Evolutionary conservation across 2,113 vertebrate genomes (phyloP), one percentile per base, ranked within the genome.

Genomic region (Amazona guildingii): DNA sequence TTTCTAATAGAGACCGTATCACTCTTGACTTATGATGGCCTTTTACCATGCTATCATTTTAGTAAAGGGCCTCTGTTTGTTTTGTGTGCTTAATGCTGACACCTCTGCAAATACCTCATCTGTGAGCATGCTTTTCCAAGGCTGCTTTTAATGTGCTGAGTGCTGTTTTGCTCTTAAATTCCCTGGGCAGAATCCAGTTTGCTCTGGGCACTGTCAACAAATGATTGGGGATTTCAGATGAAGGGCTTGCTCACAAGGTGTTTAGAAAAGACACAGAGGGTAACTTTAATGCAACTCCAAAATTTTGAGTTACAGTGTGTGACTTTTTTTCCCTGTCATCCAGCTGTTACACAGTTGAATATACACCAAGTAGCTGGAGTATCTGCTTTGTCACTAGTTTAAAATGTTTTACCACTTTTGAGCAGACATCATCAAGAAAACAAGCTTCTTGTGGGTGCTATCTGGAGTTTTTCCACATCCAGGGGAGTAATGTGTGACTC

Each of bases 151-250:
- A 51, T 51, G 64, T 81, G 46, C 69, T 61, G 61, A 63, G 76
- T 86, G 77, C 43, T 88, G 27, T 91, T 97, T 86, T 92, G 80
- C 43, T 94, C 61, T 95, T 44, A 33, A 8, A 51, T 86, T 86
- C 64, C 37, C 43, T 91, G 80, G 77, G 61, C 39, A 78, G 83
- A 67, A 74, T 94, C 76, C 80, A 94, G 68, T 84, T 90, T 92
- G 55, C 24, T 89, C 76, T 83, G 86, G 55, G 35, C n/a, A 48
- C 35, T 86, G 73, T 81, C 88, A 67, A 28, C 61, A 88, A 88
- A 7, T 78, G 51, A 59, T 54, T 70, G 55, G 51, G 27, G 4
- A 39, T 74, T 93, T 86, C 54, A 90, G 49, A 77, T 59, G 37
- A 91, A 97, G 73, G 55, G 6, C 54, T 90, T 39, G 27, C 31